A percentile compares a stretch with the other conserved stretches of the same genome.
These are phyloP conservation scores for Pedetes capensis DNA, from an alignment of 2,113 vertebrate species.

Conservation along the genomic window DNA sequence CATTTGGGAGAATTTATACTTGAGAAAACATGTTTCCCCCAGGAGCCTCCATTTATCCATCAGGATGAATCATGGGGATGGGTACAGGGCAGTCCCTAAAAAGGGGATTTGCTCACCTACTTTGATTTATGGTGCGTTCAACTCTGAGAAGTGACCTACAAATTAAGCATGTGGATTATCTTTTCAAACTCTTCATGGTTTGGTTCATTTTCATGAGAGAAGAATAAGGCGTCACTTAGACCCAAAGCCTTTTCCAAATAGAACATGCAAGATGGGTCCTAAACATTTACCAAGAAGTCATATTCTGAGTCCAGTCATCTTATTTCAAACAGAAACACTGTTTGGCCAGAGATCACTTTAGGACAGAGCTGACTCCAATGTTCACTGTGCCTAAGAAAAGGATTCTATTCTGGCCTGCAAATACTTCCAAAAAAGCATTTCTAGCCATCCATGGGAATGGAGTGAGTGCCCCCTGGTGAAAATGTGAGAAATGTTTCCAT, in stretches of 20 bases:
- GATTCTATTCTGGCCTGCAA: slow-evolving; percentile 66
- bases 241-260: slow-evolving; percentile 17
- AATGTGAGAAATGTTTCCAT: slow-evolving; percentile 75
- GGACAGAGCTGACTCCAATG: slow-evolving; percentile 52
- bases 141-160: slow-evolving; percentile 31
- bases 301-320: slow-evolving; percentile 37
- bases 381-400: slow-evolving; percentile 54
- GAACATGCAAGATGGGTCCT: slow-evolving; percentile 8
- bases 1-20: slow-evolving; percentile 57
- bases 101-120: background rate
- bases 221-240: slow-evolving; percentile 11
- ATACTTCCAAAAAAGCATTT: slow-evolving; percentile 59
- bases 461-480: slow-evolving; percentile 81
- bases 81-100: slow-evolving; percentile 4
- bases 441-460: slow-evolving; percentile 73
- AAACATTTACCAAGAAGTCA: slow-evolving; percentile 55
- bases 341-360: slow-evolving; percentile 62
- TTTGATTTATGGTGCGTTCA: slow-evolving; percentile 42
- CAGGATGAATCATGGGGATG: slow-evolving; percentile 44
- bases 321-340: slow-evolving; percentile 67
- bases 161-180: slow-evolving; percentile 7
- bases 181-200: slow-evolving; percentile 25
- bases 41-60: slow-evolving; percentile 38
- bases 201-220: slow-evolving; percentile 22
- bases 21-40: slow-evolving; percentile 41